Percentiles rank a stretch among this genome's conserved stretches.
Conservation (phyloP, 2,888 invertebrate species). For the Lasioglossum oenotherae region DNA sequence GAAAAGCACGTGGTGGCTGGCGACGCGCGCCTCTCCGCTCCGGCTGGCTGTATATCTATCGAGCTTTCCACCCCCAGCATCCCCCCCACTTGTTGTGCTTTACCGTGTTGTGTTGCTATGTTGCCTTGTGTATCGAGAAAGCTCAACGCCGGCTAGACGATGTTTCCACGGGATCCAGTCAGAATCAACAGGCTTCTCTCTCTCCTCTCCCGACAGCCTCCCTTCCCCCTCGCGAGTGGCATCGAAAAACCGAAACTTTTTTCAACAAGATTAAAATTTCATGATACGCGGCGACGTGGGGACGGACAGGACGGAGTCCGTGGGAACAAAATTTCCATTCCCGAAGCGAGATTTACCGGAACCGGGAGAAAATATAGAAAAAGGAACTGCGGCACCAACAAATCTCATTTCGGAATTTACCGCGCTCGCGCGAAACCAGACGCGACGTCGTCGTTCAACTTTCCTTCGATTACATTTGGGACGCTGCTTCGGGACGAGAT, state of each 20-base stretch:
- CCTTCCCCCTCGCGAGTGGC: background rate
- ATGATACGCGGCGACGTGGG: slow-evolving; percentile 39
- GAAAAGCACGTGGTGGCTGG: slow-evolving; percentile 79
- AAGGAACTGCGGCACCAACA: slow-evolving; percentile 36
- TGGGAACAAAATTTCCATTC: background rate
- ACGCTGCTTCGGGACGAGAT: slow-evolving; percentile 39
- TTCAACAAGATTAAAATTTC: slow-evolving; percentile 61
- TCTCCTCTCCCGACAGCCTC: slow-evolving; percentile 3
- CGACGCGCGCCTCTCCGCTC: slow-evolving; percentile 81
- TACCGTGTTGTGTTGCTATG: slow-evolving; percentile 83
- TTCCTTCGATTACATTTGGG: slow-evolving; percentile 55
- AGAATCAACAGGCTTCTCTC: slow-evolving; percentile 81
- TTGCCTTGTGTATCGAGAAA: slow-evolving; percentile 84
- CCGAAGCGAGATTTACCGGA: background rate
- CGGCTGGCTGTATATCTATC: slow-evolving; percentile 80
- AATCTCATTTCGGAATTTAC: slow-evolving; percentile 59
- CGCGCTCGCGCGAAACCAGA: background rate
- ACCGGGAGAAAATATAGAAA: background rate
- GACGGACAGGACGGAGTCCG: background rate
- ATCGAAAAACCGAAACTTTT: slow-evolving; percentile 48
- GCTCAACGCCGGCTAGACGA: slow-evolving; percentile 84
- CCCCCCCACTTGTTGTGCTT: slow-evolving; percentile 84
- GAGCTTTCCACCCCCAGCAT: slow-evolving; percentile 78
- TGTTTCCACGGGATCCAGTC: slow-evolving; percentile 76
- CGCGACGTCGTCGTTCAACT: slow-evolving; percentile 38